phyloP scores from a whole-genome alignment of 2,113 vertebrate species.

The Rana temporaria region DNA sequence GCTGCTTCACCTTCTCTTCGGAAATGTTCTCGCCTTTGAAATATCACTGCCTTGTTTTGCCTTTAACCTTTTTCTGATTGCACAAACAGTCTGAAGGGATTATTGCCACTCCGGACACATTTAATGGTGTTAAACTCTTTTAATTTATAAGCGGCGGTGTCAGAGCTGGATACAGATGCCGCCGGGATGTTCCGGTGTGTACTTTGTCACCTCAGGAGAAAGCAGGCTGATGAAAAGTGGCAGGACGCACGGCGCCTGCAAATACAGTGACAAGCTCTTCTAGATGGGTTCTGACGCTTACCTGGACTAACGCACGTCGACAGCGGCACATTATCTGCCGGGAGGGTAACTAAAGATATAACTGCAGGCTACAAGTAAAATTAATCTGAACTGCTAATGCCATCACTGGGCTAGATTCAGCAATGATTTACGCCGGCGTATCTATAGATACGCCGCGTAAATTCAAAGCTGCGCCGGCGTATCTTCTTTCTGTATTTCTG shows the following conservation, averaged over 20 bases:
- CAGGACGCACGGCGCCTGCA: background rate
- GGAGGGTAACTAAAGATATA: too few species aligned
- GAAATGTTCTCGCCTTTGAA: slow-evolving; percentile 14
- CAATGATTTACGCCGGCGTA: too few species aligned
- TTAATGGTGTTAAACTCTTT: slow-evolving; percentile 28
- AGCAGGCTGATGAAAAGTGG: slow-evolving; percentile 16
- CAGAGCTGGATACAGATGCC: slow-evolving; percentile 2
- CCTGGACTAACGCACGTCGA: background rate
- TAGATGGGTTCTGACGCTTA: background rate
- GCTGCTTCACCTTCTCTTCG: background rate
- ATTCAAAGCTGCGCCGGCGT: too few species aligned
- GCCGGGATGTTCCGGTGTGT: slow-evolving; percentile 18
- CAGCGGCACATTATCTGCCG: too few species aligned
- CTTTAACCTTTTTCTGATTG: slow-evolving; percentile 40
- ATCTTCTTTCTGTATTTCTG: too few species aligned
- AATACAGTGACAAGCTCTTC: background rate
- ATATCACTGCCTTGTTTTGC: slow-evolving; percentile 27
- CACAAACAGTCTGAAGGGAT: slow-evolving; percentile 37
- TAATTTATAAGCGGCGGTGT: slow-evolving; percentile 10
- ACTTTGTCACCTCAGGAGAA: slow-evolving; percentile 38
- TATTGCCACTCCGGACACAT: slow-evolving; percentile 47
- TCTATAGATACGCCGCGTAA: too few species aligned
- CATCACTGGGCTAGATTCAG: too few species aligned
- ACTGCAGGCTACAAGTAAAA: too few species aligned
- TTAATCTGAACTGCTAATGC: too few species aligned